Base-by-base conservation (phyloP, 2,113 vertebrate species). In the Nibea albiflora region DNA sequence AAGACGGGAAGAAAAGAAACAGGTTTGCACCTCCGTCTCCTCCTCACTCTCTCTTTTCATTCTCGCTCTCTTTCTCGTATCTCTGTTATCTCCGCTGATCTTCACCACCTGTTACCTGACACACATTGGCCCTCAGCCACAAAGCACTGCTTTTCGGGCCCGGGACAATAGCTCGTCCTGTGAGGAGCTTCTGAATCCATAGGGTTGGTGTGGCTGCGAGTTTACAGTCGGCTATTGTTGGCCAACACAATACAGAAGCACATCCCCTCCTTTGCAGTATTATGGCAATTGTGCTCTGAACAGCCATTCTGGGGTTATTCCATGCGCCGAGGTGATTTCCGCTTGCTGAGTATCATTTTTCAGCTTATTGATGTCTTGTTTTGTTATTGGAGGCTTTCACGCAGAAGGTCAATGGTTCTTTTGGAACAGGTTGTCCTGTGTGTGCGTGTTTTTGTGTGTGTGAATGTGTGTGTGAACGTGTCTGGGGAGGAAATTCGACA, bases 301-400 rank as follows among this genome's bases (percentile, higher is more conserved):
- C 79, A 83, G 80, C 84, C 85, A 89, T 93, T 92, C 89, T 84
- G 72, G 76, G 68, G 81, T 69, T 53, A 61, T 87, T 90, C 87
- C 88, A 80, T 88, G 89, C 65, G 77, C 90, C 84, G 20, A 78
- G 86, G 86, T 68, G 80, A 90, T 89, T 95, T 95, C 93, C 91
- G 90, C 74, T 91, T 69, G 56, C 73, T 28, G 10, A 68, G 85
- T 92, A 87, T 95, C 86, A 2, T 61, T 92, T 95, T 93, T 92
- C 92, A 94, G 81, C 86, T 94, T 85, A 92, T 90, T 93, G 88
- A 94, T 89, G 92, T 89, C 88, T 90, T 22, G 86, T 90, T 92
- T 94, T 94, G 92, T 94, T 81, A 70, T 63, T 49, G 61, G 78
- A 78, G 65, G 89, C 85, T 92, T 94, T 93, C 81, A 90, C 65